phyloP scores from a whole-genome alignment of 2,888 invertebrate species.

The Lamellibrachia columna region DNA sequence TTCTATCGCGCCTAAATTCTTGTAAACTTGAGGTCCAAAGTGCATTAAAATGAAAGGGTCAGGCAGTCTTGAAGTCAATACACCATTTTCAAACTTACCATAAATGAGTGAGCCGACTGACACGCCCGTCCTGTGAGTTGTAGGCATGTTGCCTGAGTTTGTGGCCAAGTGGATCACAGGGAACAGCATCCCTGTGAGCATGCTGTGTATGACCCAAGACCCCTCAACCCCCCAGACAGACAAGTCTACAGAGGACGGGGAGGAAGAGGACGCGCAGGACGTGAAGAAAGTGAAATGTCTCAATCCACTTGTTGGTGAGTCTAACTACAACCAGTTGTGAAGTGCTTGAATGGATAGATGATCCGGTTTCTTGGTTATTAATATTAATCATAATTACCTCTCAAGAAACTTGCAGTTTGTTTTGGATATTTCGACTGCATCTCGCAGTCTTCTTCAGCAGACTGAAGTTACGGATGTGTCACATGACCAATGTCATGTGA shows the following conservation, averaged over 20 bases:
- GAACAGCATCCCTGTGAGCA: constrained; percentile 68
- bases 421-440: no score
- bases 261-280: neutral
- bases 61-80: no score
- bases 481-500: no score
- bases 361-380: no score
- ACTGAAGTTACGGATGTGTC: no score
- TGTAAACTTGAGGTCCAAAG: no score
- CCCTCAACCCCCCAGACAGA: constrained; percentile 24
- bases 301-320: constrained; percentile 33
- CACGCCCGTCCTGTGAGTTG: neutral
- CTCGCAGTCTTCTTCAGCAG: no score
- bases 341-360: neutral
- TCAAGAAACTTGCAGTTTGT: no score
- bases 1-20: no score
- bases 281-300: constrained; percentile 17
- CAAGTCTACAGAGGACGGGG: constrained; percentile 24
- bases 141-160: constrained; percentile 88
- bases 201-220: constrained; percentile 37
- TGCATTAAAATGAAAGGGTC: no score
- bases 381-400: no score
- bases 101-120: neutral
- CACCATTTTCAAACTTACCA: no score
- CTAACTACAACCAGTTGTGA: neutral
- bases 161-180: constrained; percentile 87